Conservation (phyloP, 1,140 invertebrate genomes). For the Zaprionus camerounensis region DNA sequence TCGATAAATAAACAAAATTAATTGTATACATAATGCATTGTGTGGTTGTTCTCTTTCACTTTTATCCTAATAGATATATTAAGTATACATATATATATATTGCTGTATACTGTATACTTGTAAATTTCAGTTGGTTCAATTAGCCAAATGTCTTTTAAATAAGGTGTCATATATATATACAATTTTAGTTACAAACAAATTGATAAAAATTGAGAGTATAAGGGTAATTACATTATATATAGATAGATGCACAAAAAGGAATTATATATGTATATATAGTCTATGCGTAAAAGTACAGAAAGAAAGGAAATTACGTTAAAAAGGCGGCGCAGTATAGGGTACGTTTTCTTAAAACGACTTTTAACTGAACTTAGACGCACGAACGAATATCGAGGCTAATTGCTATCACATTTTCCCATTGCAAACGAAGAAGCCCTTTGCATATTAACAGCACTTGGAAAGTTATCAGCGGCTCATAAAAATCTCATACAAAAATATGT, state of each 20-base stretch:
- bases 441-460: slow-evolving; percentile 50
- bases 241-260: slow-evolving; percentile 17
- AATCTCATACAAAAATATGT: slow-evolving; percentile 65
- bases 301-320: slow-evolving; percentile 13
- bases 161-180: slow-evolving; percentile 30
- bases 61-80: slow-evolving; percentile 16
- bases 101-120: slow-evolving; percentile 8
- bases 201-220: slow-evolving; percentile 14
- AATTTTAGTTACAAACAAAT: slow-evolving; percentile 28
- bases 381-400: slow-evolving; percentile 47
- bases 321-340: slow-evolving; percentile 16
- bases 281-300: slow-evolving; percentile 12
- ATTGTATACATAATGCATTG: slow-evolving; percentile 60
- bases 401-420: slow-evolving; percentile 67
- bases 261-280: slow-evolving; percentile 27
- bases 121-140: slow-evolving; percentile 26
- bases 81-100: slow-evolving; percentile 10
- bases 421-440: slow-evolving; percentile 46
- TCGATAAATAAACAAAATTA: slow-evolving; percentile 69
- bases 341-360: slow-evolving; percentile 23
- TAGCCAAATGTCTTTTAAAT: slow-evolving; percentile 4
- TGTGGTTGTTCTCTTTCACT: neutral
- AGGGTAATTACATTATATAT: neutral
- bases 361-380: slow-evolving; percentile 39
- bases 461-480: slow-evolving; percentile 64